Percentiles rank a stretch among this genome's conserved stretches.
Conservation (phyloP, 2,797 vertebrate species). For the Gymnoscopelus microlampas region DNA sequence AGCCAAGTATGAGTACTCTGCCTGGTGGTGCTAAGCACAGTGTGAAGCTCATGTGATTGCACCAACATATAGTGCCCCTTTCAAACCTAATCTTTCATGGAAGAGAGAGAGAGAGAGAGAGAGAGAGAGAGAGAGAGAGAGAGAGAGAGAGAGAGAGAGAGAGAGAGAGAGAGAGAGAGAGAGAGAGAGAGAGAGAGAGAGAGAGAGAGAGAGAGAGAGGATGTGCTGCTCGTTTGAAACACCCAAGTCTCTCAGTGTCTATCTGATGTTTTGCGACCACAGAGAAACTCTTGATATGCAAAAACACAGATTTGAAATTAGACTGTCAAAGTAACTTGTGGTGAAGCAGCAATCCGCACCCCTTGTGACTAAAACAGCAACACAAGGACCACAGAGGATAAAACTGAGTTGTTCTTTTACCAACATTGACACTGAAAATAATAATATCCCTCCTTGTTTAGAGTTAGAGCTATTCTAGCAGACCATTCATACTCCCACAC, state of each 20-base stretch:
- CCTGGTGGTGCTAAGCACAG: slow-evolving; percentile 73
- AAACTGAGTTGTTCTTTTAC: slow-evolving; percentile 43
- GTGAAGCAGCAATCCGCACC: slow-evolving; percentile 44
- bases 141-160: slow-evolving; percentile 41
- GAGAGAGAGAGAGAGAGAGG: slow-evolving; percentile 47
- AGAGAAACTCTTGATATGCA: slow-evolving; percentile 51
- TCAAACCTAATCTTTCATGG: slow-evolving; percentile 39
- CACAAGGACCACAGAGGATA: slow-evolving; percentile 53
- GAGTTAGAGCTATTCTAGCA: slow-evolving; percentile 34
- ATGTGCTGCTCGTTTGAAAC: slow-evolving; percentile 45
- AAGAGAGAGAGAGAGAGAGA: slow-evolving; percentile 18
- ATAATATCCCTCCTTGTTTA: slow-evolving; percentile 2
- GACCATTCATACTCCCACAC: slow-evolving; percentile 25
- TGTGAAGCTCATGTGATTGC: slow-evolving; percentile 80
- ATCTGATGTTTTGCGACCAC: slow-evolving; percentile 57
- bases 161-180: slow-evolving; percentile 18
- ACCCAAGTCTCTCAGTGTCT: slow-evolving; percentile 38
- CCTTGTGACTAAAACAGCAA: slow-evolving; percentile 52
- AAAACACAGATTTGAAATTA: slow-evolving; percentile 47
- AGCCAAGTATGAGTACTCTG: slow-evolving; percentile 63
- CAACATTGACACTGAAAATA: slow-evolving; percentile 43
- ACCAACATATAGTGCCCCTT: slow-evolving; percentile 67
- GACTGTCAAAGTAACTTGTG: slow-evolving; percentile 61
- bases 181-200: slow-evolving; percentile 31
- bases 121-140: slow-evolving; percentile 37